Evolutionary conservation across 2,113 vertebrate species (phyloP).

Genomic region (Sula dactylatra): DNA sequence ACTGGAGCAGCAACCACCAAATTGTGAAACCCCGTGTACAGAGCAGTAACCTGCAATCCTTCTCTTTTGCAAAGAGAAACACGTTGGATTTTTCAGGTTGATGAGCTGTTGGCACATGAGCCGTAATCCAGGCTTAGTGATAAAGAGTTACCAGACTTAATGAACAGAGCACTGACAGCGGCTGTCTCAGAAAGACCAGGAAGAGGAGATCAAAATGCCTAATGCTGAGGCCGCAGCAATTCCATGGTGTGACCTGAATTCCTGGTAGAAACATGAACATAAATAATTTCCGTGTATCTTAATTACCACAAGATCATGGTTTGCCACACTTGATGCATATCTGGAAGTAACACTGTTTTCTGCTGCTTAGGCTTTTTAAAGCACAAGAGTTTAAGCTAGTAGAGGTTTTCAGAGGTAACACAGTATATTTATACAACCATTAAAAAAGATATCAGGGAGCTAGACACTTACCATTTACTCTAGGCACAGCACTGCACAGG

Average conservation of each 20-base stretch:
- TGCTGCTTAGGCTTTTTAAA: neutral
- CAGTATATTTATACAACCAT: neutral
- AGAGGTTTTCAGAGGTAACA: neutral
- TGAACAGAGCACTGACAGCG: rapidly evolving
- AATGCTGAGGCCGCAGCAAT: neutral
- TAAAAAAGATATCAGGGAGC: neutral
- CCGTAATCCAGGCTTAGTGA: rapidly evolving
- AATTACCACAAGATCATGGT: neutral
- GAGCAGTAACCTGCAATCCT: neutral
- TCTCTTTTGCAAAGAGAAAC: neutral
- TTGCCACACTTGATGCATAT: neutral
- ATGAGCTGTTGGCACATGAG: neutral
- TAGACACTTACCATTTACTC: neutral
- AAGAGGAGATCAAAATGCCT: neutral
- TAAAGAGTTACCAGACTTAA: neutral
- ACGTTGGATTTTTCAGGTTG: rapidly evolving
- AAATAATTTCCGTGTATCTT: neutral
- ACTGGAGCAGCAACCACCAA: no score
- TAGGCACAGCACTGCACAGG: neutral
- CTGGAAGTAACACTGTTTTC: neutral
- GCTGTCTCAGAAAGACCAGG: rapidly evolving
- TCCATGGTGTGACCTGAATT: neutral
- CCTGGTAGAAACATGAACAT: neutral
- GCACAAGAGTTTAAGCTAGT: neutral
- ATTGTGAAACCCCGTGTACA: neutral